Base-by-base conservation (phyloP, 2,797 vertebrate genomes). In the Pangasius mekongensis region DNA sequence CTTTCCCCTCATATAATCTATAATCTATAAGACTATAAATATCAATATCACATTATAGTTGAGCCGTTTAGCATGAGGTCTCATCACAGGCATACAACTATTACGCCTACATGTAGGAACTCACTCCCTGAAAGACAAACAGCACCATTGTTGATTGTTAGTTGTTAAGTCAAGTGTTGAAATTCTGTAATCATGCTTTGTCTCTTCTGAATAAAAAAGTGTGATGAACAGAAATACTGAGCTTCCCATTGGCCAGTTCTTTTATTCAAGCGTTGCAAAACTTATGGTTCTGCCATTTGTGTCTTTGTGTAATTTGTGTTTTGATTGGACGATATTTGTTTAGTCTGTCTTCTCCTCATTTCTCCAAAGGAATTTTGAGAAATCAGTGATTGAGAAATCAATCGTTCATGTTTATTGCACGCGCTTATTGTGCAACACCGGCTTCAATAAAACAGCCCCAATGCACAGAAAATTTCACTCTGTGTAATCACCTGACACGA, bases 131-230 rank as follows among this genome's bases (percentile, higher is more conserved):
- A 27, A 52, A 56, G 16, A 78, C 78, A 81, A 81, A 36, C 30
- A 58, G 54, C 54, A 60, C 18, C 54, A 10, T 3, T 39, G 54
- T 36, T 58, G 54, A 60, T 36, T 60, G 33, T 20, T 39, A 39
- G 54, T 33, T 56, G 49, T 80, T 58, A 36, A 80, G n/a, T 80
- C n/a, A 56, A 80, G 52, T 80, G 77, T 36, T 36, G 49, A 30
- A 80, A 58, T 58, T 80, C 77, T 58, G 52, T 36, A 58, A 36
- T 58, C 30, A 54, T 30, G 27, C 9, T 4, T 6, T 74, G 22
- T 47, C 22, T 74, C 39, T 74, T 74, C 39, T 43, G 36, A 73
- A 43, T 73, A 39, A 43, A 73, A 47, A 27, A 27, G 22, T 24
- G 47, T 36, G 1, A 74, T 47, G 24, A 47, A 74, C 43, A 76